Conservation (phyloP, 2,113 vertebrate species). For the Lampris incognitus region DNA sequence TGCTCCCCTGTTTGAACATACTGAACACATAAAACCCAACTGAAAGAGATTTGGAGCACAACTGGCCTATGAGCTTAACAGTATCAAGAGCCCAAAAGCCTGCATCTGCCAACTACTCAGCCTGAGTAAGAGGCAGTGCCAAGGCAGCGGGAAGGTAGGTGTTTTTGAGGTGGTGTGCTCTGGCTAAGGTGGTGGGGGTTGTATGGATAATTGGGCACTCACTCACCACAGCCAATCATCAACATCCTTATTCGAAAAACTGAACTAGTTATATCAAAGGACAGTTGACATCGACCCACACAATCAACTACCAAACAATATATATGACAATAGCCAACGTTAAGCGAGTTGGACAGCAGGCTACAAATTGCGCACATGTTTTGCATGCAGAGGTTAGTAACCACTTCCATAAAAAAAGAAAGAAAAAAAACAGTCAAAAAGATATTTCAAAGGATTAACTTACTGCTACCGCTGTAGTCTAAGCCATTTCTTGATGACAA, state of each 20-base stretch:
- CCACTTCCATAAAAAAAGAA: background rate
- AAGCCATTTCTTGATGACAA: background rate
- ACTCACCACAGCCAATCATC: slow-evolving; percentile 9
- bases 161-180: too few species aligned
- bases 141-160: too few species aligned
- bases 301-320: background rate
- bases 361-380: background rate
- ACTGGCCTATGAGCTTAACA: too few species aligned
- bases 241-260: background rate
- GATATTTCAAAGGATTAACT: background rate
- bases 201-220: background rate
- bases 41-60: too few species aligned
- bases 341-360: background rate
- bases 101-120: too few species aligned
- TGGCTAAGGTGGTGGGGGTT: too few species aligned
- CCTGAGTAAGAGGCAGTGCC: too few species aligned
- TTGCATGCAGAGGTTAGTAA: background rate
- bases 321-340: too few species aligned
- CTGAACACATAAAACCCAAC: too few species aligned
- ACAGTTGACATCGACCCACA: background rate
- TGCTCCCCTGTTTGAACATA: too few species aligned
- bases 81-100: too few species aligned
- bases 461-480: background rate
- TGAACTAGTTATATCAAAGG: background rate
- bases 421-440: background rate